These are phyloP conservation scores for Lutjanus argentimaculatus DNA, from an alignment of 2,797 vertebrate genomes.

Conservation along the genomic window DNA sequence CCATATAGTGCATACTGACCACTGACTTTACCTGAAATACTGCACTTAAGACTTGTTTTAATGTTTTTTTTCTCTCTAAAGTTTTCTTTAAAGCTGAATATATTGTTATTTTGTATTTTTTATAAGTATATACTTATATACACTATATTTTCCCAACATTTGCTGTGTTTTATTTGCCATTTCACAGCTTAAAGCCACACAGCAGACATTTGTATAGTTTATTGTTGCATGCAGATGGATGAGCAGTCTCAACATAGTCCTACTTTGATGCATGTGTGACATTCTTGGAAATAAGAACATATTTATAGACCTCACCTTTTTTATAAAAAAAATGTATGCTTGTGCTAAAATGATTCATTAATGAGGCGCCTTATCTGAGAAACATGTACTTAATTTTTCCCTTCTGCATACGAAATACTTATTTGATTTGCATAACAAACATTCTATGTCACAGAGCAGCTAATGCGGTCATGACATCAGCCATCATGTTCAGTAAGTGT, in stretches of 20 bases:
- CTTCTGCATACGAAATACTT: neutral
- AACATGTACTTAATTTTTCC: neutral
- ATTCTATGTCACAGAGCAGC: neutral
- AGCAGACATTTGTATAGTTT: neutral
- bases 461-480: neutral
- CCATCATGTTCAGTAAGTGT: neutral
- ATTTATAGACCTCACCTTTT: neutral
- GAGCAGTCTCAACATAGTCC: too few species aligned
- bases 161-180: neutral
- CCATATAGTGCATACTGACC: neutral
- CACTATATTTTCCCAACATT: too few species aligned
- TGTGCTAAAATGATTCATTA: too few species aligned
- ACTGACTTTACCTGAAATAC: neutral
- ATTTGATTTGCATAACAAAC: slow-evolving; percentile 1
- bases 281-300: neutral
- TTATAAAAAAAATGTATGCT: neutral
- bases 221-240: neutral
- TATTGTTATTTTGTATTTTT: too few species aligned
- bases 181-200: neutral
- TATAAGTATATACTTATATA: too few species aligned
- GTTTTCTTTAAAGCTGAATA: too few species aligned
- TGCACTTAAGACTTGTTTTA: too few species aligned
- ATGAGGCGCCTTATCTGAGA: neutral
- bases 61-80: too few species aligned
- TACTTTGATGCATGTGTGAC: too few species aligned